Conservation (phyloP, 2,888 invertebrate genomes). For the Syrista parreyssii region DNA sequence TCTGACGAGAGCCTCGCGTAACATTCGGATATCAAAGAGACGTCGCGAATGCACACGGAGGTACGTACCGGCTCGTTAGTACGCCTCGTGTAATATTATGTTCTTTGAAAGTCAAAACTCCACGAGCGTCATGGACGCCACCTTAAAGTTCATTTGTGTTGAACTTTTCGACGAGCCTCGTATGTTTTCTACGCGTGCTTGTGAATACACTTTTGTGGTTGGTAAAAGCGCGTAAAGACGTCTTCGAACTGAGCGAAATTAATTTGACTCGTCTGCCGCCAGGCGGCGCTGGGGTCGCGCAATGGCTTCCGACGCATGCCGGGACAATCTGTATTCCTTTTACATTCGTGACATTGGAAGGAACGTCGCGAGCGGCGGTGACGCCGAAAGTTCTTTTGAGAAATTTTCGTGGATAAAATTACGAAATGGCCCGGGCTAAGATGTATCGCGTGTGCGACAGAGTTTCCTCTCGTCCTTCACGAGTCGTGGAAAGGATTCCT, state of each 20-base stretch:
- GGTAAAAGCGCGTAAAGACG: background rate
- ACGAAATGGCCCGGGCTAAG: conserved; percentile 15
- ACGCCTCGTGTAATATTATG: background rate
- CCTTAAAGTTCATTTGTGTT: background rate
- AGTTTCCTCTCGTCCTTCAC: background rate
- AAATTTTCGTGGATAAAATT: conserved; percentile 10
- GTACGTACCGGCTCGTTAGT: background rate
- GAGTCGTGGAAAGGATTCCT: background rate
- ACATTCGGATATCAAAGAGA: background rate
- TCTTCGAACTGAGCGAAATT: background rate
- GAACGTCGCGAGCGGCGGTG: background rate
- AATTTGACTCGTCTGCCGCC: background rate
- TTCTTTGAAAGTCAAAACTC: background rate
- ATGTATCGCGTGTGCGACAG: conserved; percentile 1
- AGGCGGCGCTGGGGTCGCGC: background rate
- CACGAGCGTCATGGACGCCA: background rate
- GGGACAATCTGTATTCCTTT: background rate
- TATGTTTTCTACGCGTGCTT: background rate
- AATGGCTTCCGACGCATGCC: background rate
- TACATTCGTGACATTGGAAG: background rate
- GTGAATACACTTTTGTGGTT: background rate
- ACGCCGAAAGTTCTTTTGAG: conserved; percentile 5
- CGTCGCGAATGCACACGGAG: background rate
- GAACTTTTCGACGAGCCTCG: background rate
- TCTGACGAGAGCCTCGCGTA: background rate